Evolutionary conservation across 2,113 vertebrate genomes (phyloP).

Genomic region (Chionis minor): DNA sequence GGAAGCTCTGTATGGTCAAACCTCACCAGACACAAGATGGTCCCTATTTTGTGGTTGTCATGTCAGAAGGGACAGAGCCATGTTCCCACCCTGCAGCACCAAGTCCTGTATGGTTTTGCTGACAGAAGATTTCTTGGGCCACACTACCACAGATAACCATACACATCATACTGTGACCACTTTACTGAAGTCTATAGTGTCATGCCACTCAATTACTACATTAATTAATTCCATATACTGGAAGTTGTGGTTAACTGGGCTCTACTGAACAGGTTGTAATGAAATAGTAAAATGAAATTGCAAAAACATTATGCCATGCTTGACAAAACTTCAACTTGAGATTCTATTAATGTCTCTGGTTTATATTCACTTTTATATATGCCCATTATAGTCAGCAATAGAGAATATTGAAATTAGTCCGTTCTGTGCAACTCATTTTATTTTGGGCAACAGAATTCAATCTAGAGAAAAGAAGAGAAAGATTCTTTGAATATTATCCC

Average conservation of each 20-base stretch:
- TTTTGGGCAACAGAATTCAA: not conserved
- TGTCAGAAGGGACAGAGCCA: too few species aligned
- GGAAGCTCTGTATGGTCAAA: too few species aligned
- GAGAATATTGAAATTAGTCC: not conserved
- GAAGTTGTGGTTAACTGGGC: constrained; percentile 15
- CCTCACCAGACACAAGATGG: too few species aligned
- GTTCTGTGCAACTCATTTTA: not conserved
- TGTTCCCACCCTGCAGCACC: not conserved
- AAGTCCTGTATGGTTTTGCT: not conserved
- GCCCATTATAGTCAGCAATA: not conserved
- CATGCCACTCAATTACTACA: not conserved
- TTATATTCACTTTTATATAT: constrained; percentile 17
- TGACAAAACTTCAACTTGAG: constrained; percentile 28
- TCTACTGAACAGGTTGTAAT: constrained; percentile 9
- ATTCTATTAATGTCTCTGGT: not conserved
- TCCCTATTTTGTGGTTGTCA: too few species aligned
- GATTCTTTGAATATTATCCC: not conserved
- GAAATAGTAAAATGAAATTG: constrained; percentile 46
- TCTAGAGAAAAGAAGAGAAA: not conserved
- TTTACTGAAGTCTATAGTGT: not conserved
- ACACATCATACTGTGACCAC: not conserved
- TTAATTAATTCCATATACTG: not conserved
- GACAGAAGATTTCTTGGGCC: not conserved
- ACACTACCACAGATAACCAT: not conserved
- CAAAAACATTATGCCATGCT: constrained; percentile 18